Percentiles rank a stretch among this genome's conserved stretches.
These are phyloP conservation scores for Bucco capensis DNA, from an alignment of 2,113 vertebrate species.

Conservation along the genomic window DNA sequence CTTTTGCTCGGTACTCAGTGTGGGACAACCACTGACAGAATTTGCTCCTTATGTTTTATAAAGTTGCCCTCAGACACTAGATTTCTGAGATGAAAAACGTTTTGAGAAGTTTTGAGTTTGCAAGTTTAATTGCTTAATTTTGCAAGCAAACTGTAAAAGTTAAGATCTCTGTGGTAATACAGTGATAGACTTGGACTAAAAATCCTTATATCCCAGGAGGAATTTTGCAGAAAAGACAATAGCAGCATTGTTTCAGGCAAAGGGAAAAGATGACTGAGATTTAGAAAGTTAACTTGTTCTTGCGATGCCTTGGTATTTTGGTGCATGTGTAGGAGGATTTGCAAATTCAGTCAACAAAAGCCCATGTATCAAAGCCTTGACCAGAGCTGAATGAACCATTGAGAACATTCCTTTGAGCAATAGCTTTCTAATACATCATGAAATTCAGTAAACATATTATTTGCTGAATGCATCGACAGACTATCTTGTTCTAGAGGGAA, in stretches of 20 bases:
- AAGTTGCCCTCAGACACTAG: not conserved
- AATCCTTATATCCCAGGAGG: not conserved
- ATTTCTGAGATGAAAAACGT: not conserved
- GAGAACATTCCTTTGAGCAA: constrained; percentile 32
- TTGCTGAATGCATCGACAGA: constrained; percentile 1
- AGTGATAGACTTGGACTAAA: not conserved
- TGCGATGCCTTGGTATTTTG: constrained; percentile 24
- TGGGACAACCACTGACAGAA: not conserved
- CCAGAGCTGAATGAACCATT: constrained; percentile 27
- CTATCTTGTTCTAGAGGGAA: not conserved
- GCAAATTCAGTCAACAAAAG: constrained; percentile 21
- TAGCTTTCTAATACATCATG: not conserved
- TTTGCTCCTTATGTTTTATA: not conserved
- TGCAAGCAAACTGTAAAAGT: not conserved
- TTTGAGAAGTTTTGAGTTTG: not conserved
- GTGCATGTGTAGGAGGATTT: constrained; percentile 53
- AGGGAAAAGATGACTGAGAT: constrained; percentile 13
- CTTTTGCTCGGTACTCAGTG: not conserved
- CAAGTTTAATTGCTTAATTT: constrained; percentile 2
- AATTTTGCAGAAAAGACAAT: constrained; percentile 42
- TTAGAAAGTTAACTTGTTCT: constrained; percentile 51
- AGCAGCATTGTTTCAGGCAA: constrained; percentile 45
- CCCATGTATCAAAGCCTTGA: not conserved
- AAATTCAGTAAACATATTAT: constrained; percentile 23
- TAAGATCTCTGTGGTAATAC: not conserved